Percentiles rank a stretch among this genome's conserved stretches.
These are phyloP conservation scores for Tupaia chinensis DNA, from an alignment of 2,113 vertebrate species.

Conservation along the genomic window DNA sequence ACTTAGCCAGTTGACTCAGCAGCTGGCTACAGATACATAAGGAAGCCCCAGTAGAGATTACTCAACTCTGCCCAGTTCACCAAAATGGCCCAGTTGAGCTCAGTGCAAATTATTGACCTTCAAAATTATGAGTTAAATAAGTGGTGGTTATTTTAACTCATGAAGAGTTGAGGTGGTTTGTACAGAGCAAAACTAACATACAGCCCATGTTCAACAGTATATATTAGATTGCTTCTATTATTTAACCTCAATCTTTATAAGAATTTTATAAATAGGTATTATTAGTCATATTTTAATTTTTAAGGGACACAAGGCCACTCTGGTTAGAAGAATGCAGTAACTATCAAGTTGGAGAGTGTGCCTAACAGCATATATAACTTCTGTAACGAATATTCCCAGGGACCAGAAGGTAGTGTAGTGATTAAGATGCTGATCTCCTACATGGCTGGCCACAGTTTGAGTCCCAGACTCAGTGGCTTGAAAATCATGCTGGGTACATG, in stretches of 20 bases:
- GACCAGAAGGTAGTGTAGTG: too few relatives aligned
- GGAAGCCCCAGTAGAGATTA: neutral
- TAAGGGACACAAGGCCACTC: neutral
- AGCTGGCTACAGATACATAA: neutral
- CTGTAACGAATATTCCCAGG: neutral
- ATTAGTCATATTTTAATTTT: constrained; percentile 26
- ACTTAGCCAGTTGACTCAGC: neutral
- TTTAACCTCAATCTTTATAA: neutral
- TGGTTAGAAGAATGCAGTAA: neutral
- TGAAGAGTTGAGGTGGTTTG: neutral
- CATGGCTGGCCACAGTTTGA: too few relatives aligned
- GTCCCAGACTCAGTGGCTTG: too few relatives aligned
- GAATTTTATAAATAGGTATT: neutral
- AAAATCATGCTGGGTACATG: too few relatives aligned
- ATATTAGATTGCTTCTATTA: neutral
- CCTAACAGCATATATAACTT: neutral
- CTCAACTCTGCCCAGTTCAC: neutral
- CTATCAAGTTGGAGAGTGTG: neutral
- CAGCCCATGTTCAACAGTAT: neutral
- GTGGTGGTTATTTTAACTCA: neutral
- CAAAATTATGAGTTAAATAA: neutral
- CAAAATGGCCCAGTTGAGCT: neutral
- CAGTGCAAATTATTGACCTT: neutral
- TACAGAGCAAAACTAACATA: neutral
- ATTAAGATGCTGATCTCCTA: too few relatives aligned